Evolutionary conservation across 2,888 invertebrate genomes (phyloP), one percentile per base, ranked within the genome.

Genomic region (Drosophila mimetica): DNA sequence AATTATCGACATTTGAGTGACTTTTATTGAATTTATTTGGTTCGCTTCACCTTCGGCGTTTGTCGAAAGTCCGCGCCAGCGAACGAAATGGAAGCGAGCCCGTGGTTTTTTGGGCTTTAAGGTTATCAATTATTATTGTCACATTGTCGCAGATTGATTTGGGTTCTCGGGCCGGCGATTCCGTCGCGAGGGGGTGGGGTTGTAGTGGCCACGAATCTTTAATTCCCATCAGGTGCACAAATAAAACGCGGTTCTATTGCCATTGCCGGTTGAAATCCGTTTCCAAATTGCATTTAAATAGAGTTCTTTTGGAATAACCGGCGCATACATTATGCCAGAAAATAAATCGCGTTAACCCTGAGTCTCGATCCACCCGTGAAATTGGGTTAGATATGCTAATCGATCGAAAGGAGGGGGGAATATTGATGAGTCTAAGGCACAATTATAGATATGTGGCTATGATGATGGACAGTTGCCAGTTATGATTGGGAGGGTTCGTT

Each of bases 1-100:
- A 73, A 74, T 76, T 85, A 75, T 75, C 71, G 80, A 67, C 78
- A 74, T 67, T 76, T 76, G 71, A 75, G 67, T 79, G 80, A 64
- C 63, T 74, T 80, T 80, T 64, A 76, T 75, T 74, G 55, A 77
- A 81, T 83, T 83, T 74, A 76, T 79, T 75, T 69, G 64, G 30
- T 28, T 20, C 52, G 67, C 60, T 69, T 69, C 52, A 25, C 54
- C 64, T 59, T 51, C 50, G 25, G 46, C 44, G 52, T 55, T 57
- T 65, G 39, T 57, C 14, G 0, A 52, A 51, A 39, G 25, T 20
- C 13, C 14, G 28, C 34, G 36, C 30, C 18, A 18, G 25, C 36
- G 13, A 44, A 55, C 54, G 22, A 42, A 59, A 22, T 53, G 28
- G 34, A 59, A 42, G 41, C 42, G 14, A 28, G 13, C 4, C 36